Conservation (phyloP, 1,140 invertebrate species). For the Penaeus vannamei region DNA sequence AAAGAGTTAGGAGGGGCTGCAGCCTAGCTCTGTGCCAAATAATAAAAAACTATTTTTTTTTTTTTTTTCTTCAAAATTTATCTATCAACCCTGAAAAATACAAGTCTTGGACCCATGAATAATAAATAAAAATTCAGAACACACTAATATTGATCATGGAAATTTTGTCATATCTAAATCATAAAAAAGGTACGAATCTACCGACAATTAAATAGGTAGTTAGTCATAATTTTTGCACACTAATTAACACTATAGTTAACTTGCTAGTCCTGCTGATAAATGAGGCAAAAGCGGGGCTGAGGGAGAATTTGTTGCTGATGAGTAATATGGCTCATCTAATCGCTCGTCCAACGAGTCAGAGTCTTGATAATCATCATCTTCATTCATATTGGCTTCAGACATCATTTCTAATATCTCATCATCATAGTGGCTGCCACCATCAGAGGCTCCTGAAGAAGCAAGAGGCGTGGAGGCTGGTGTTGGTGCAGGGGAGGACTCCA, state of each 20-base stretch:
- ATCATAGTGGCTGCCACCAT: slow-evolving; percentile 58
- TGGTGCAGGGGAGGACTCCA: slow-evolving; percentile 49
- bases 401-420: slow-evolving; percentile 59
- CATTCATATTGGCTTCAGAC: slow-evolving; percentile 57
- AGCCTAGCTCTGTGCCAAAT: slow-evolving; percentile 63
- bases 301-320: slow-evolving; percentile 47
- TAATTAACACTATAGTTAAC: slow-evolving; percentile 66
- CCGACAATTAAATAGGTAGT: slow-evolving; percentile 61
- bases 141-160: slow-evolving; percentile 65
- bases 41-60: slow-evolving; percentile 44
- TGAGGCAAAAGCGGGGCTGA: slow-evolving; percentile 57
- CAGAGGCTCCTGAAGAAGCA: slow-evolving; percentile 58
- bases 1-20: slow-evolving; percentile 57
- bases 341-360: slow-evolving; percentile 58
- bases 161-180: slow-evolving; percentile 63
- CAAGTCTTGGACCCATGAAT: slow-evolving; percentile 66
- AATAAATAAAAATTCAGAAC: slow-evolving; percentile 63
- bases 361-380: slow-evolving; percentile 60
- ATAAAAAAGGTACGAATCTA: slow-evolving; percentile 57
- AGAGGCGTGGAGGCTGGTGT: slow-evolving; percentile 54
- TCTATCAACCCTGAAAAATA: slow-evolving; percentile 66
- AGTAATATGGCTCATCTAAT: slow-evolving; percentile 54
- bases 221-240: slow-evolving; percentile 62
- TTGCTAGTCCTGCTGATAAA: slow-evolving; percentile 56
- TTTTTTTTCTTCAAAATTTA: slow-evolving; percentile 54